Base-by-base conservation (phyloP, 92 coral and sea anemone species). In the Zoanthus solanderi region DNA sequence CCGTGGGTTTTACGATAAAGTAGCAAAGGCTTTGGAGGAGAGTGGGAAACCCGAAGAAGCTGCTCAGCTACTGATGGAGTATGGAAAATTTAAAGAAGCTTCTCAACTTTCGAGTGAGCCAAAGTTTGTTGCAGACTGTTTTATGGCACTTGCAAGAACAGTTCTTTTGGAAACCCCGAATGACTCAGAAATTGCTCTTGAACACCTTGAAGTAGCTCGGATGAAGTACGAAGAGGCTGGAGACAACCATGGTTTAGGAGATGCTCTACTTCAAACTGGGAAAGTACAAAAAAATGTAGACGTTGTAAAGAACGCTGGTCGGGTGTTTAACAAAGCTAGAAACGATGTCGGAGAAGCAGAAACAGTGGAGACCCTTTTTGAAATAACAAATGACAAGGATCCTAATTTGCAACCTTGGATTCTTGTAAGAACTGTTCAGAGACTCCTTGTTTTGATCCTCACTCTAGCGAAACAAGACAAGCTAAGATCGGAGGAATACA, bases 331-430 rank as follows among this genome's bases (percentile, higher is more conserved):
- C 87, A 79, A 57, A 17, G 73, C 88, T 46, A 45, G 78, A 79
- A 93, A 94, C 58, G 87, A 78, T 89, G 90, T 93, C 78, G 98
- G 98, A 11, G 95, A 90, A 76, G 88, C 81, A n/a, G 98, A 96
- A 79, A 88, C 90, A 47, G 90, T 93, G 16, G 78, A 75, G 12
- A 71, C 87, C 61, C 32, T 93, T 63, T 90, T 94, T 37, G 84
- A 88, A 9, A 15, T 81, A 29, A 80, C 85, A 5, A 23, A 52
- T 54, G 61, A 60, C 84, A 91, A 57, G 74, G 76, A 47, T 44
- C 83, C 78, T 45, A 53, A 54, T 32, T 83, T 73, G 71, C 76
- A 67, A 9, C 56, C 67, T 44, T 78, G 93, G 90, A 84, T 91
- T 54, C 84, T 86, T n/a, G 88, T 90, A 4, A 77, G 91, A 75